Conservation (phyloP, 2,888 invertebrate genomes). For the Tromatobia lineatoria region DNA sequence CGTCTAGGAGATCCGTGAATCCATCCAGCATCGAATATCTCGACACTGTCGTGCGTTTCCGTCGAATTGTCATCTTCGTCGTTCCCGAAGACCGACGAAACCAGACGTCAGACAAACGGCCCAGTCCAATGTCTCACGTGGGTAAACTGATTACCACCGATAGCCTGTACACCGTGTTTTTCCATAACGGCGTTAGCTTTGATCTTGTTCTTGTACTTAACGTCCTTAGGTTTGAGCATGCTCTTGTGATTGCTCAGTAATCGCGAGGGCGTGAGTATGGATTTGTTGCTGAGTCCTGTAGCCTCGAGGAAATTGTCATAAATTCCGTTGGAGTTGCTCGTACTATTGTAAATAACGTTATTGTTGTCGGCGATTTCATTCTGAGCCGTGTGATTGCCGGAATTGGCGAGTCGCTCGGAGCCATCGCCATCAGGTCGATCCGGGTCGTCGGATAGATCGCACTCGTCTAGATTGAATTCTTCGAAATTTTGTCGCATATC, state of each 20-base stretch:
- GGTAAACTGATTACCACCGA: constrained; percentile 74
- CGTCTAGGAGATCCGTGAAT: constrained; percentile 54
- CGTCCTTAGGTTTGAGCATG: constrained; percentile 92
- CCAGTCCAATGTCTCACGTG: constrained; percentile 86
- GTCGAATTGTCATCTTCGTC: constrained; percentile 48
- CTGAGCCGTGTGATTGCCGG: constrained; percentile 84
- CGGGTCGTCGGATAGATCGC: constrained; percentile 87
- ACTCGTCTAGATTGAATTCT: constrained; percentile 92
- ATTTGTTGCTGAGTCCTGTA: constrained; percentile 93
- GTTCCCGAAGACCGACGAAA: constrained; percentile 65
- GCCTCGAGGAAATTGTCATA: constrained; percentile 93
- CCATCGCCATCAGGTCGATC: constrained; percentile 82
- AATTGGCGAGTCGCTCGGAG: constrained; percentile 79
- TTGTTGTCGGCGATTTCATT: constrained; percentile 85
- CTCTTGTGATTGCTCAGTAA: constrained; percentile 92
- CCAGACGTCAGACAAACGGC: constrained; percentile 84
- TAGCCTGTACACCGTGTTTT: constrained; percentile 82
- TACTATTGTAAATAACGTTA: constrained; percentile 75
- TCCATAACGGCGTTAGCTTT: constrained; percentile 87
- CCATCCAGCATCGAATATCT: constrained; percentile 29
- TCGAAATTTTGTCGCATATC: constrained; percentile 92
- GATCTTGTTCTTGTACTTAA: constrained; percentile 91
- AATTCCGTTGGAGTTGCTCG: constrained; percentile 84
- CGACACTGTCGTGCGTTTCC: background rate
- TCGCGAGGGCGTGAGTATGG: constrained; percentile 89